Percentiles rank a stretch among this genome's conserved stretches.
phyloP scores from a whole-genome alignment of 2,113 vertebrate species.

The Pavo muticus region DNA sequence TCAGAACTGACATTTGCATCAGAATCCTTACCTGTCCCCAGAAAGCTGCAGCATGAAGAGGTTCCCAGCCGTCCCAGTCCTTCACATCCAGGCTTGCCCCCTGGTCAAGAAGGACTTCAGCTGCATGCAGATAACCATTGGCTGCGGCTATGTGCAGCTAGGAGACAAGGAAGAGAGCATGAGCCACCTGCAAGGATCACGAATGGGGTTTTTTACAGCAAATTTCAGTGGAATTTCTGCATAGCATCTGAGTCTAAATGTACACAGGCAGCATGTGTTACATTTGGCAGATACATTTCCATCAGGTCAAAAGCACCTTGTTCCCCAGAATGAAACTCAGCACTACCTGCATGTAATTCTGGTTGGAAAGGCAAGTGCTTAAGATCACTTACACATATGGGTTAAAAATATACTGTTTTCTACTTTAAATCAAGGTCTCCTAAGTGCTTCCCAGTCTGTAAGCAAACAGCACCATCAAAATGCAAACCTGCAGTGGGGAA shows the following conservation, averaged over 20 bases:
- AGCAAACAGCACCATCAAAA: background rate
- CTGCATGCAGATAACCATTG: conserved; percentile 92
- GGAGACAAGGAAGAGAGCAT: conserved; percentile 47
- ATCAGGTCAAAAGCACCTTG: background rate
- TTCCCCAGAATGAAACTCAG: background rate
- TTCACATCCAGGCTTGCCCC: conserved; percentile 89
- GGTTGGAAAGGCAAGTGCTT: background rate
- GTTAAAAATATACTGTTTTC: background rate
- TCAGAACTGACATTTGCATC: background rate
- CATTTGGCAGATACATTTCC: background rate
- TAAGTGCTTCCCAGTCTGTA: background rate
- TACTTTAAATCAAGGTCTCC: background rate
- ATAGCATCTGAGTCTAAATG: background rate
- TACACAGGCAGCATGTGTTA: background rate
- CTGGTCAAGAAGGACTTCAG: conserved; percentile 93
- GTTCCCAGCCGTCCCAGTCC: conserved; percentile 95
- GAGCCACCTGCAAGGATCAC: background rate
- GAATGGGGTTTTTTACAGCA: background rate
- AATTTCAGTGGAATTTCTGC: background rate
- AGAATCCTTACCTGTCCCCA: conserved; percentile 91
- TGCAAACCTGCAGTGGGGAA: background rate
- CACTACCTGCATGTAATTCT: background rate
- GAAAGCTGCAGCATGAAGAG: conserved; percentile 95
- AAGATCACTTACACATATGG: background rate
- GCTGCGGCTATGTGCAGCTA: conserved; percentile 94